Base-by-base conservation (phyloP, 2,888 invertebrate genomes). In the Aelia acuminata region DNA sequence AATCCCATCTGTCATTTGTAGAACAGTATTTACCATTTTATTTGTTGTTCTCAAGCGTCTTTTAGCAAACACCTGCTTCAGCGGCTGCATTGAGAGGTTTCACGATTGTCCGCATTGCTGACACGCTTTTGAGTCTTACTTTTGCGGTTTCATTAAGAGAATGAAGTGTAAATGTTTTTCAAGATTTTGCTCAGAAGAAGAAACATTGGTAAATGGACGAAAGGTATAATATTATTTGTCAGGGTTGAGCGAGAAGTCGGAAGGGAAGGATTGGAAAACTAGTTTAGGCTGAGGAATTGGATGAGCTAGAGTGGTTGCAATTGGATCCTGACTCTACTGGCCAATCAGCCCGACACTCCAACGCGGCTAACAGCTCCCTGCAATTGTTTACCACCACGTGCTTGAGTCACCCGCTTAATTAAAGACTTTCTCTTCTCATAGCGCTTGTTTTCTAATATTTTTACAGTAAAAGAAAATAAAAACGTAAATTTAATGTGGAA, bases 291-390 rank as follows among this genome's bases (percentile, higher is more conserved):
- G 63, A 70, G 31, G 35, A 80, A 80, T 80, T 80, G 80, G 80
- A 80, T 80, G 80, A 80, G 80, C 43, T 80, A 80, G 80, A 80
- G 80, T 80, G 80, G 80, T n/a, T n/a, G 43, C 43, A 80, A 80
- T 80, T 80, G 80, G 80, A 80, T 80, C 43, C 43, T 43, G 80
- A 43, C 80, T 22, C 43, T 47, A 3, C n/a, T n/a, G 43, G 43
- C n/a, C 80, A 80, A 80, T 80, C 80, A 80, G 80, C 80, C 43
- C 43, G 8, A 1, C 18, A 5, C 35, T 70, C 18, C 18, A 31
- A 35, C 63, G 35, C 35, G 18, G 31, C 63, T 70, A 80, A 80
- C 43, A 11, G n/a, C 80, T 39, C 1, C n/a, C n/a, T n/a, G n/a
- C 22, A 39, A 80, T 80, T 80, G 80, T 80, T 80, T 80, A 47